Percentiles rank a stretch among this genome's conserved stretches.
phyloP scores from a whole-genome alignment of 1,140 invertebrate species.

The Drosophila murphyi region DNA sequence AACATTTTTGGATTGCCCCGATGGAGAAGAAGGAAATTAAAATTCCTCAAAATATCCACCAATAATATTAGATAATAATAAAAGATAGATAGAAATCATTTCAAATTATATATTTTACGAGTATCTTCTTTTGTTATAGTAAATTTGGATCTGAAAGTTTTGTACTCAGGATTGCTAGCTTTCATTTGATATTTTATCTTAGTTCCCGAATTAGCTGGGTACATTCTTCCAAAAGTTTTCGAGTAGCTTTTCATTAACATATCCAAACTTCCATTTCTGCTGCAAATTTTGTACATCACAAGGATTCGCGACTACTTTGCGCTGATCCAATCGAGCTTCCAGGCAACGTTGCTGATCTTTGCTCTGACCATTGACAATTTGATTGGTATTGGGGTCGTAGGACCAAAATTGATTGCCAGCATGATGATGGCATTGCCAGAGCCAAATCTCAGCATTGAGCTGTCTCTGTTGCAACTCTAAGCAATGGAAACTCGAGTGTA shows the following conservation, averaged over 20 bases:
- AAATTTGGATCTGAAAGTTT: background rate
- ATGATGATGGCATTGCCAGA: conserved; percentile 92
- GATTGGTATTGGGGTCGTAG: conserved; percentile 88
- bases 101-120: background rate
- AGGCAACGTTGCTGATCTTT: conserved; percentile 41
- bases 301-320: conserved; percentile 5
- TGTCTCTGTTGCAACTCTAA: conserved; percentile 93
- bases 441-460: conserved; percentile 88
- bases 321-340: conserved; percentile 35
- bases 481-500: conserved; percentile 92
- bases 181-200: too few species aligned
- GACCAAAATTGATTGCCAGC: conserved; percentile 97
- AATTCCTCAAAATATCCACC: background rate
- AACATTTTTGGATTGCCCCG: conserved; percentile 48
- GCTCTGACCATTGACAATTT: conserved; percentile 51
- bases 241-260: conserved; percentile 55
- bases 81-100: too few species aligned
- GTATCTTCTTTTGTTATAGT: background rate
- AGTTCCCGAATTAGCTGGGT: background rate
- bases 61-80: background rate
- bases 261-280: conserved; percentile 74
- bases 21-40: background rate
- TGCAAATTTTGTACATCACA: conserved; percentile 53
- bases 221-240: conserved; percentile 54
- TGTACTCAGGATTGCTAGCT: background rate